Evolutionary conservation across 2,797 vertebrate genomes (phyloP), one percentile per base, ranked within the genome.

Genomic region (Anguilla obscura): DNA sequence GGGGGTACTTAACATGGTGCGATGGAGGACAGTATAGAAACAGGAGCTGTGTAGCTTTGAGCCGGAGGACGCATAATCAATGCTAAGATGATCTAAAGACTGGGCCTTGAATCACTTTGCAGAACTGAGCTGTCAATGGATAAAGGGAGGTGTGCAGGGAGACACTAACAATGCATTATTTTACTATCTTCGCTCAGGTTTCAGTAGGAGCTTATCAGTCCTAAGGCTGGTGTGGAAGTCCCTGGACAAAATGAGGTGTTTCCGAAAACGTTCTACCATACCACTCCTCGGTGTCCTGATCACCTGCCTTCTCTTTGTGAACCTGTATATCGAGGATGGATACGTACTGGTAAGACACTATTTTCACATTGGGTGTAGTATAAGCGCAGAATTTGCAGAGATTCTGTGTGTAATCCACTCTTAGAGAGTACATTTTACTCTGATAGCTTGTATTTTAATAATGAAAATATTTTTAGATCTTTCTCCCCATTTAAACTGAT

Each of bases 201-300:
- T 91, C 93, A 89, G 89, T 30, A 83, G 90, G 89, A 93, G 92
- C 66, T 89, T 90, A 93, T 91, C 85, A 94, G 94, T 92, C 92
- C 92, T 97, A 96, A 98, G 96, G 93, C 92, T 96, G 90, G 89
- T 94, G 91, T 96, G 96, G 96, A 98, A 97, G 95, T 96, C 96
- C 91, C 93, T 97, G 92, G 97, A 99, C 96, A 99, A 98, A 96
- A 99, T 99, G 98, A 97, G 98, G 96, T 99, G 97, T 95, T 95
- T 99, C 94, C 95, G 98, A 93, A 99, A 99, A 93, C 97, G 98
- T 91, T 97, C 97, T 90, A 95, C 97, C 27, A 98, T 98, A 30
- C 98, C 98, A 1, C 97, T 99, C 93, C 95, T 99, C 63, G 98
- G 97, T 91, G 94, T 98, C 91, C 96, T 99, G 93, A 97, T 99